A percentile compares a stretch with the other conserved stretches of the same genome.
Conservation (phyloP, 30 jellyfish, hydroid and myxozoan genomes). For the Hydra vulgaris region DNA sequence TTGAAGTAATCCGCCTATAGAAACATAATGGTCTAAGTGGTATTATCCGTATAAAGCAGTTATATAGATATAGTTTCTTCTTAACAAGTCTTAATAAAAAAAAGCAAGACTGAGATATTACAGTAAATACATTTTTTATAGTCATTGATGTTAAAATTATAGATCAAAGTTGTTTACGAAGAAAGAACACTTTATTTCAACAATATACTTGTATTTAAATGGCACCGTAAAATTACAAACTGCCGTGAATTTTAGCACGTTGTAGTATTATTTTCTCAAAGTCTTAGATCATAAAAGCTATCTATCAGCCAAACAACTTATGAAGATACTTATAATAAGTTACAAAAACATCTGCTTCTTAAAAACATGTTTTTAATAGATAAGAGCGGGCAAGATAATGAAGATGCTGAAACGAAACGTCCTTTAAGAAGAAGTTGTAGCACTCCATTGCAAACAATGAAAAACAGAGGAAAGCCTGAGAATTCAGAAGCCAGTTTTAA, state of each 20-base stretch:
- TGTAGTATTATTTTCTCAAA: neutral
- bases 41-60: neutral
- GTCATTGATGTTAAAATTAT: no score
- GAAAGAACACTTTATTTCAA: no score
- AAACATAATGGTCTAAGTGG: neutral
- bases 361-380: neutral
- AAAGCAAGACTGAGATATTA: neutral
- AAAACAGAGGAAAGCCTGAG: neutral
- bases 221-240: no score
- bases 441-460: neutral
- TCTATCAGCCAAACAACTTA: no score
- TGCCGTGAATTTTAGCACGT: neutral
- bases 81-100: no score
- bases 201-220: no score
- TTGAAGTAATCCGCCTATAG: neutral
- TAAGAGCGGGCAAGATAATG: neutral
- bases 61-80: neutral
- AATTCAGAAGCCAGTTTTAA: neutral
- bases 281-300: neutral
- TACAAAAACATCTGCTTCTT: no score
- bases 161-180: no score
- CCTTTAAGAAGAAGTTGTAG: neutral
- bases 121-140: neutral
- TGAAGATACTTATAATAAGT: no score
- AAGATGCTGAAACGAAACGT: neutral